These are phyloP conservation scores for Enhydra lutris DNA, from an alignment of 2,113 vertebrate species.

Conservation along the genomic window DNA sequence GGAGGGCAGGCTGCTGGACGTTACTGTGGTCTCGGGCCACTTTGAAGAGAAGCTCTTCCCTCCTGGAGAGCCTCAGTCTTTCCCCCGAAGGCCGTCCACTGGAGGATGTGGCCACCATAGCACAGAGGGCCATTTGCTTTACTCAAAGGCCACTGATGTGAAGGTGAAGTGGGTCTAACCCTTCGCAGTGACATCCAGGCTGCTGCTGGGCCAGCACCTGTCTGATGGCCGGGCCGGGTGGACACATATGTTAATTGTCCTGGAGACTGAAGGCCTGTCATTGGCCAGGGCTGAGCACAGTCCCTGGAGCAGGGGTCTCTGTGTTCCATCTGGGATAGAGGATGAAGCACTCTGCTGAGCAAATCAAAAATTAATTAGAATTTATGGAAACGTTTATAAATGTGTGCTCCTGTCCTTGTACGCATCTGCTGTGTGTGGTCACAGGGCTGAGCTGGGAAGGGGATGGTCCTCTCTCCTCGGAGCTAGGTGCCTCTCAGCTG, in stretches of 20 bases:
- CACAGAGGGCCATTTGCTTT: background rate
- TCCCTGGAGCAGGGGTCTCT: background rate
- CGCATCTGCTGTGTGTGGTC: background rate
- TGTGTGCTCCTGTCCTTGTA: rapidly evolving
- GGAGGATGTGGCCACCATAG: background rate
- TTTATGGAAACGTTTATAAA: rapidly evolving
- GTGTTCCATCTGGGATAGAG: background rate
- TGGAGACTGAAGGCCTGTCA: background rate
- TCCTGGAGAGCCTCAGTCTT: background rate
- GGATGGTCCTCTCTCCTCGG: rapidly evolving
- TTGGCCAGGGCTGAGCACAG: background rate
- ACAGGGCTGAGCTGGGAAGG: background rate
- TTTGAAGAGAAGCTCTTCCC: background rate
- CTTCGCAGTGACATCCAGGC: background rate
- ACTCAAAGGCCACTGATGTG: background rate
- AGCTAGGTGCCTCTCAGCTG: background rate
- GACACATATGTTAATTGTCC: too few species aligned
- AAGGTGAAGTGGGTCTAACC: too few species aligned
- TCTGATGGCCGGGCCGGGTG: rapidly evolving
- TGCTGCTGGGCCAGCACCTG: background rate
- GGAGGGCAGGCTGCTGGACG: background rate
- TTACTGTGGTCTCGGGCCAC: rapidly evolving
- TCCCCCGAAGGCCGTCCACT: background rate
- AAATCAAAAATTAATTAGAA: background rate
- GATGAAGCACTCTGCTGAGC: background rate